Conservation (phyloP, 2,888 invertebrate genomes). For the Cryptophagus acutangulus region DNA sequence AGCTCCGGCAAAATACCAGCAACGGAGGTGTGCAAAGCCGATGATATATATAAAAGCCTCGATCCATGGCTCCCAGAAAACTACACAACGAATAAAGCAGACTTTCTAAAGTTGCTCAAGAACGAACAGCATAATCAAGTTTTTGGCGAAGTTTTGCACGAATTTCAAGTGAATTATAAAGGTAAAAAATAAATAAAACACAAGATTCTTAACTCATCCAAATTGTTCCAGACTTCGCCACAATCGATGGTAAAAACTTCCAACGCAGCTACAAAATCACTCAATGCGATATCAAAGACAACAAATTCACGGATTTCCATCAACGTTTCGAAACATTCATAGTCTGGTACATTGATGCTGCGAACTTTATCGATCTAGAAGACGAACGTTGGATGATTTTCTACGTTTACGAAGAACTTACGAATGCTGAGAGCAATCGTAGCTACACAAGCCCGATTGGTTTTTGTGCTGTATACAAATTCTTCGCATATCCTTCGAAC, state of each 20-base stretch:
- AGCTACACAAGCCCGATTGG: conserved; percentile 72
- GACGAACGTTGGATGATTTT: conserved; percentile 91
- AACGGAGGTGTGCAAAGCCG: conserved; percentile 36
- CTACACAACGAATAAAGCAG: conserved; percentile 28
- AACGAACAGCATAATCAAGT: conserved; percentile 34
- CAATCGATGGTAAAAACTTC: conserved; percentile 31
- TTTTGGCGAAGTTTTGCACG: conserved; percentile 34
- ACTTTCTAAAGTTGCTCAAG: conserved; percentile 30
- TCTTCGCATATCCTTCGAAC: conserved; percentile 87
- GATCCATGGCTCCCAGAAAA: conserved; percentile 40
- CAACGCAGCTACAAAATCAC: conserved; percentile 69
- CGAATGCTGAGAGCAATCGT: conserved; percentile 53
- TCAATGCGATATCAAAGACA: conserved; percentile 62
- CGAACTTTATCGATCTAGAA: conserved; percentile 86
- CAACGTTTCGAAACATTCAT: conserved; percentile 84
- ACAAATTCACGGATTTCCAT: conserved; percentile 75
- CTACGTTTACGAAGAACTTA: conserved; percentile 69
- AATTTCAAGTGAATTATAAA: conserved; percentile 19
- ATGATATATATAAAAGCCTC: conserved; percentile 35
- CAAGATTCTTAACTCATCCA: neutral
- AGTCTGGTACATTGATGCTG: conserved; percentile 94
- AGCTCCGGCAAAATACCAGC: conserved; percentile 55
- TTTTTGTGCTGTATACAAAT: conserved; percentile 88
- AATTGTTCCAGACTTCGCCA: conserved; percentile 6
- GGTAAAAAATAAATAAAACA: conserved; percentile 5